Conservation (phyloP, 2,888 invertebrate species). For the Tortricodes alternella region DNA sequence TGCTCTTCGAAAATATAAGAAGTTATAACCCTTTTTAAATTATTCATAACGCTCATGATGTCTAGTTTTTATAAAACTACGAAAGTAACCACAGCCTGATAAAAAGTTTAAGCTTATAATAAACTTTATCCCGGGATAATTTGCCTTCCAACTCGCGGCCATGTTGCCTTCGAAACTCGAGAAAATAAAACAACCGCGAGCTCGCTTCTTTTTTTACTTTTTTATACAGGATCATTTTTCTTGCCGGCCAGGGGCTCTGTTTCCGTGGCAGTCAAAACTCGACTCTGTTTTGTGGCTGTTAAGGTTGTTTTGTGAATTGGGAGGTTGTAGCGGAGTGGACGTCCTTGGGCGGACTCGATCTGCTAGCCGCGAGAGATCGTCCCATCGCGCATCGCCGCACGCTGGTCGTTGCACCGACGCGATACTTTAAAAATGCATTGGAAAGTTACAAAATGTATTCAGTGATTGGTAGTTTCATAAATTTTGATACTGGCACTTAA, state of each 20-base stretch:
- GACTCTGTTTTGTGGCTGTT: constrained; percentile 41
- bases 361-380: constrained; percentile 79
- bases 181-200: constrained; percentile 78
- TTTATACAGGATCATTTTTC: constrained; percentile 83
- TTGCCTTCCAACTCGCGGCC: constrained; percentile 73
- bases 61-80: no score
- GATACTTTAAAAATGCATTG: constrained; percentile 79
- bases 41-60: no score
- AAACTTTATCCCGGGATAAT: constrained; percentile 68
- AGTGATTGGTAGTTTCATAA: constrained; percentile 32
- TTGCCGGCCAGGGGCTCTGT: constrained; percentile 71
- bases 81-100: constrained; percentile 43
- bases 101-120: constrained; percentile 49
- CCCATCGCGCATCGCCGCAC: constrained; percentile 69
- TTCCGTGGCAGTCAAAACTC: constrained; percentile 44
- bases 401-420: constrained; percentile 81
- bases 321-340: constrained; percentile 70
- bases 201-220: constrained; percentile 66
- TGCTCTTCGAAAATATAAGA: not conserved
- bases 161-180: constrained; percentile 71
- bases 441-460: constrained; percentile 75
- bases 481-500: constrained; percentile 39
- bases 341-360: constrained; percentile 83
- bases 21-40: not conserved
- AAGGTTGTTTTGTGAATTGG: constrained; percentile 47